Base-by-base conservation (phyloP, 2,888 invertebrate species). In the Pantelozetes paolii region DNA sequence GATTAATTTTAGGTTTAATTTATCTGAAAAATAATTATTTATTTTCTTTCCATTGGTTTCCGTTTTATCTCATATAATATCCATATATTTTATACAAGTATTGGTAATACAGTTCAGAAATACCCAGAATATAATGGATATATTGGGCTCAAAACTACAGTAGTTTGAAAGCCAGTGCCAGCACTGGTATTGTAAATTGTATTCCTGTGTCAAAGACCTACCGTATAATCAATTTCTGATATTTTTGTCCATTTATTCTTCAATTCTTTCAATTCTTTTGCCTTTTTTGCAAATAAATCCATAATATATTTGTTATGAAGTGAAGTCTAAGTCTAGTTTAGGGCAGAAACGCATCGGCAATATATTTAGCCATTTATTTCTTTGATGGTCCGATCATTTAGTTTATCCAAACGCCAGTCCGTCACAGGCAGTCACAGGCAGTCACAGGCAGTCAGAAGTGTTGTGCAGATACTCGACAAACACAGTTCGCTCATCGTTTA, bases 361-460 rank as follows among this genome's bases (percentile, higher is more conserved):
- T 57, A 23, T 26, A 57, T 57, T n/a, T 26, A 57, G 26, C 26
- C 57, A 57, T 57, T 57, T 57, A 57, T 57, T 57, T 57, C 57
- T 23, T 57, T 57, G 57, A 57, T 57, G 23, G 11, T 26, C 20
- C 28, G 26, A 57, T 57, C 57, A 23, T 57, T 57, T 57, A 57
- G 57, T 36, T 57, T 57, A 57, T 57, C 57, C 57, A 3, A 57
- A 48, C 3, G 36, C 36, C 36, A 36, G 36, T 36, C 36, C 36
- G 48, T 48, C 48, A 48, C 15, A 57, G 23, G 57, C 26, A 48
- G 48, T 57, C 36, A 36, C 23, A 28, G 23, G 57, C 36, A 5
- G 48, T 48, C 48, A 48, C 15, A 57, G 23, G 57, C 26, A 48
- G 48, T 57, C 36, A 36, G 57, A 28, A 57, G 57, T 20, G 18